Evolutionary conservation across 2,113 vertebrate species (phyloP).

Genomic region (Vulpes vulpes): DNA sequence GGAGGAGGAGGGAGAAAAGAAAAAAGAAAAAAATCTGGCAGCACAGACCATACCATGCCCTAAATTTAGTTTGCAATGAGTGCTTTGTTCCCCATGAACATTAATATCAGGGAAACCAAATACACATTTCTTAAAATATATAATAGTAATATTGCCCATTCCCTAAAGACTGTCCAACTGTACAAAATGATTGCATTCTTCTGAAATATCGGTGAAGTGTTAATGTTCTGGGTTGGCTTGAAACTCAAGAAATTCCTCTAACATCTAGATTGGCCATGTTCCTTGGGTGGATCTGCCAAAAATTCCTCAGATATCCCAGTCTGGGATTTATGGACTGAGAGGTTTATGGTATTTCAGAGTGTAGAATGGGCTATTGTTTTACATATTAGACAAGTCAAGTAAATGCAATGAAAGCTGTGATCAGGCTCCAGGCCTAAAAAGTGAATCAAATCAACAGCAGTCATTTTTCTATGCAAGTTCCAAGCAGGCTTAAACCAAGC

Average conservation of each 20-base stretch:
- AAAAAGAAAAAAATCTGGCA: neutral
- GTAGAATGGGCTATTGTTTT: constrained; percentile 76
- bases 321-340: constrained; percentile 86
- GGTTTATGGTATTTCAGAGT: constrained; percentile 76
- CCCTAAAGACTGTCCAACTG: neutral
- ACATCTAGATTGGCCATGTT: constrained; percentile 85
- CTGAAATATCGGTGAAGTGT: constrained; percentile 83
- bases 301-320: constrained; percentile 86
- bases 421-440: neutral
- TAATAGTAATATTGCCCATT: constrained; percentile 57
- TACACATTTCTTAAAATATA: constrained; percentile 50
- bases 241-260: constrained; percentile 83
- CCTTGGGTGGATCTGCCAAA: constrained; percentile 83
- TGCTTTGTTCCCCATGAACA: constrained; percentile 59
- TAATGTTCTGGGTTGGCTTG: constrained; percentile 82
- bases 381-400: constrained; percentile 64
- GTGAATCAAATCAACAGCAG: neutral
- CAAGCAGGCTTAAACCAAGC: neutral
- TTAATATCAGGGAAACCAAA: constrained; percentile 67
- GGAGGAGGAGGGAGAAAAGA: neutral
- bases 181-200: constrained; percentile 61
- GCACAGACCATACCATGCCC: neutral
- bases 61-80: constrained; percentile 64
- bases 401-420: constrained; percentile 43
- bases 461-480: constrained; percentile 17